Conservation (phyloP, 1,140 invertebrate genomes). For the Pseudobourletiella spinata region DNA sequence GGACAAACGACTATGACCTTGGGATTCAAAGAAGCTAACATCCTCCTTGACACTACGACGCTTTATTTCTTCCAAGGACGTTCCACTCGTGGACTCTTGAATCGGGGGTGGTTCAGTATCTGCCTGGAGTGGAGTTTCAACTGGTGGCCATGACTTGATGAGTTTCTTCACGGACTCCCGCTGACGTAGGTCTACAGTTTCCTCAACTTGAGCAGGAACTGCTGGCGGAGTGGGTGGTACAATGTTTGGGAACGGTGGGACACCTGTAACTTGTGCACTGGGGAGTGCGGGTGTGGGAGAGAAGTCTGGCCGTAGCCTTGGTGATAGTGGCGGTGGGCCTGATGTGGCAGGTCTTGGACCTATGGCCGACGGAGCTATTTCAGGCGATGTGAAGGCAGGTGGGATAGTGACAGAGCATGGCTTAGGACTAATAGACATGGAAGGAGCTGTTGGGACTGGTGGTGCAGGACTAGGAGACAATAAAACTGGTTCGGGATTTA, state of each 20-base stretch:
- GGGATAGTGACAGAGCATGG: not conserved
- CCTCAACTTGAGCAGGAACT: no score
- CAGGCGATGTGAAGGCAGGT: not conserved
- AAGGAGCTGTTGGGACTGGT: no score
- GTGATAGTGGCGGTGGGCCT: no score
- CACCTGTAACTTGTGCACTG: no score
- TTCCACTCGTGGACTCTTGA: not conserved
- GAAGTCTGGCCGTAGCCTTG: no score
- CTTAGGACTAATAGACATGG: not conserved
- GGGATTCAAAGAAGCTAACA: constrained; percentile 1
- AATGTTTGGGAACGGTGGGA: no score
- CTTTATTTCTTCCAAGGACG: not conserved
- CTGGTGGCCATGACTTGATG: constrained; percentile 38
- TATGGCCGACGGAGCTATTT: not conserved
- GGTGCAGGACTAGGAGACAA: not conserved
- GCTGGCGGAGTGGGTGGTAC: no score
- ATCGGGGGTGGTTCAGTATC: constrained; percentile 39
- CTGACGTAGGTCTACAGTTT: not conserved
- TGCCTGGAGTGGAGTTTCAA: constrained; percentile 39
- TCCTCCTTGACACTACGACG: constrained; percentile 5
- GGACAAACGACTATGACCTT: constrained; percentile 1
- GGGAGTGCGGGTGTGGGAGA: no score
- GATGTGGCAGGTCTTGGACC: no score
- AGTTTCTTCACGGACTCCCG: not conserved
- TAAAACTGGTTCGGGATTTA: not conserved